Evolutionary conservation across 2,113 vertebrate species (phyloP), one percentile per base, ranked within the genome.

Genomic region (Anseranas semipalmata): DNA sequence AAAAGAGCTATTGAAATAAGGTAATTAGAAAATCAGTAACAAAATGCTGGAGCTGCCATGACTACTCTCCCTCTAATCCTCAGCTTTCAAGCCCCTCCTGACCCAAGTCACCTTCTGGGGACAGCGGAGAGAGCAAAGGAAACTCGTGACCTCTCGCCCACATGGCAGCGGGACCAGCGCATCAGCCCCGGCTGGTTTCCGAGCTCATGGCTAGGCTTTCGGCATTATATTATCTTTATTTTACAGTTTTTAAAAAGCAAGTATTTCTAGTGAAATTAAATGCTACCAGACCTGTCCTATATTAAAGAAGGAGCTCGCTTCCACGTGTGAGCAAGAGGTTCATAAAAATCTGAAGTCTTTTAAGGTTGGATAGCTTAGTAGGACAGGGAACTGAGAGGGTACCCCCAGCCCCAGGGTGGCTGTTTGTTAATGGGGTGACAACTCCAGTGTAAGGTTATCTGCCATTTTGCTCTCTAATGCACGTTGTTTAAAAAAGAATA

Each of bases 401-500:
- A 16, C 32, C 11, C 35, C 72, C 27, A 66, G 6, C 3, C 24
- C 20, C 55, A 39, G 0, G 0, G 0, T 50, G 46, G 25, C 66
- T 85, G n/a, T 68, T 78, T 65, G 60, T 60, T 85, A 56, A 30
- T 15, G 74, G 59, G 37, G 58, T 83, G 46, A 55, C 66, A 79
- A 10, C 30, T 88, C 32, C 71, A 41, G 2, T 12, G 55, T 5
- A 32, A 32, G 28, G 37, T 60, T 58, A 41, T 46, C n/a, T 79
- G 82, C 18, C 7, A n/a, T 73, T 76, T 73, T 77, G 28, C 79
- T 83, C 87, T n/a, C 67, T 73, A 62, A 85, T 18, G 46, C 52
- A 75, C 19, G 13, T 60, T 87, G 45, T 19, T 95, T 72, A 39
- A 73, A 80, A 92, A 72, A 35, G 20, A 87, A 46, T 32, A 85